Evolutionary conservation across 2,888 invertebrate genomes (phyloP).

Genomic region (Lasioglossum zephyrum): DNA sequence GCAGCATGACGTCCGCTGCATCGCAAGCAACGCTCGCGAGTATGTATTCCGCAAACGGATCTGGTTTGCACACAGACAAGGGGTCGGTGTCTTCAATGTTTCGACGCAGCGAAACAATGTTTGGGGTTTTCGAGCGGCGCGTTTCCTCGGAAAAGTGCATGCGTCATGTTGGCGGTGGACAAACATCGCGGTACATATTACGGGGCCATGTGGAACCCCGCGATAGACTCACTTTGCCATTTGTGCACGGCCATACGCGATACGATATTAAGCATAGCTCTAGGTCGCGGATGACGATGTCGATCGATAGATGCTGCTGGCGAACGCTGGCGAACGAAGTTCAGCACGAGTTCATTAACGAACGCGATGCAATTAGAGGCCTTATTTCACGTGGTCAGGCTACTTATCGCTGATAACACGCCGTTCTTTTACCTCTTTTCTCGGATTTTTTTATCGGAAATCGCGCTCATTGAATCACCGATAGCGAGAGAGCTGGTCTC

Average conservation of each 20-base stretch:
- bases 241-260: constrained; percentile 29
- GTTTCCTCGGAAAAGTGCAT: constrained; percentile 32
- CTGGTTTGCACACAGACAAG: not conserved
- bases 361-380: constrained; percentile 49
- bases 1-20: not conserved
- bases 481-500: not conserved
- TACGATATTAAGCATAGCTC: constrained; percentile 42
- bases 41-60: not conserved
- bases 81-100: not conserved
- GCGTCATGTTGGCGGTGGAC: constrained; percentile 31
- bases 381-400: constrained; percentile 18
- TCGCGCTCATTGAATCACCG: constrained; percentile 16
- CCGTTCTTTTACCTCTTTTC: not conserved
- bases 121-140: not conserved
- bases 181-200: constrained; percentile 48
- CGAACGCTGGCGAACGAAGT: constrained; percentile 16
- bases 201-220: constrained; percentile 27
- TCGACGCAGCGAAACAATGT: not conserved
- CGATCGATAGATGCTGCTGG: constrained; percentile 32
- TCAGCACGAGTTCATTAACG: constrained; percentile 44
- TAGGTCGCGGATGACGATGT: constrained; percentile 18
- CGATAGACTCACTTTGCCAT: constrained; percentile 36
- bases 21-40: not conserved
- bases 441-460: not conserved
- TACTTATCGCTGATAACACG: constrained; percentile 30